phyloP scores from a whole-genome alignment of 2,888 invertebrate species.

The Gari tellinella region DNA sequence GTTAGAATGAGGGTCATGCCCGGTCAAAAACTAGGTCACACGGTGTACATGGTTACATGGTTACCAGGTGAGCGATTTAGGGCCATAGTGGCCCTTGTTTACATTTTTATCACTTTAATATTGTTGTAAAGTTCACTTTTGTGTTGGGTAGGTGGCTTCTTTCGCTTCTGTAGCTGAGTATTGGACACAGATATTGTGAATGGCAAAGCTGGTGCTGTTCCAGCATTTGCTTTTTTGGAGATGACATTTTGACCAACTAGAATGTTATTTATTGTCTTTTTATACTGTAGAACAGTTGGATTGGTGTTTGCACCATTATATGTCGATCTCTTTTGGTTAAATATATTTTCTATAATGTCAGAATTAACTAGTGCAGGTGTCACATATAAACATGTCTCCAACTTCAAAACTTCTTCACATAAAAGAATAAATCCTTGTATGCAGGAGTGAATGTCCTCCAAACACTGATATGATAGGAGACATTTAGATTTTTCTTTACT shows the following conservation, averaged over 20 bases:
- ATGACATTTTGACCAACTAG: conserved; percentile 44
- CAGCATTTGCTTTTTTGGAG: conserved; percentile 55
- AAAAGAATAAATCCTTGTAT: conserved; percentile 44
- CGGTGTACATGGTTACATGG: too few relatives aligned
- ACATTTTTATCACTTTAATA: too few relatives aligned
- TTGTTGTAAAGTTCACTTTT: too few relatives aligned
- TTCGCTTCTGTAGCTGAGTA: too few relatives aligned
- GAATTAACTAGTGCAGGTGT: conserved; percentile 54
- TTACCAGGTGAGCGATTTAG: too few relatives aligned
- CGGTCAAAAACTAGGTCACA: too few relatives aligned
- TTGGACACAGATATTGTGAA: too few relatives aligned
- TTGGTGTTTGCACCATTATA: conserved; percentile 57
- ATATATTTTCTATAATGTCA: conserved; percentile 56
- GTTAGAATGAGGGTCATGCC: too few relatives aligned
- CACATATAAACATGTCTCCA: conserved; percentile 4
- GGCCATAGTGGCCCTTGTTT: too few relatives aligned
- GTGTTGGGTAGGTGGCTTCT: too few relatives aligned
- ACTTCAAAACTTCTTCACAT: conserved; percentile 21
- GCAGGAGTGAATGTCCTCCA: conserved; percentile 49
- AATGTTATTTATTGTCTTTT: conserved; percentile 35
- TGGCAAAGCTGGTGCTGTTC: too few relatives aligned
- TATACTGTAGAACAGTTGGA: conserved; percentile 48
- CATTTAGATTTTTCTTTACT: conserved; percentile 2
- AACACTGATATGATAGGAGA: conserved; percentile 43
- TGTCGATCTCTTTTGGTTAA: conserved; percentile 51